Base-by-base conservation (phyloP, 2,797 vertebrate species). In the Buceros bicornis region DNA sequence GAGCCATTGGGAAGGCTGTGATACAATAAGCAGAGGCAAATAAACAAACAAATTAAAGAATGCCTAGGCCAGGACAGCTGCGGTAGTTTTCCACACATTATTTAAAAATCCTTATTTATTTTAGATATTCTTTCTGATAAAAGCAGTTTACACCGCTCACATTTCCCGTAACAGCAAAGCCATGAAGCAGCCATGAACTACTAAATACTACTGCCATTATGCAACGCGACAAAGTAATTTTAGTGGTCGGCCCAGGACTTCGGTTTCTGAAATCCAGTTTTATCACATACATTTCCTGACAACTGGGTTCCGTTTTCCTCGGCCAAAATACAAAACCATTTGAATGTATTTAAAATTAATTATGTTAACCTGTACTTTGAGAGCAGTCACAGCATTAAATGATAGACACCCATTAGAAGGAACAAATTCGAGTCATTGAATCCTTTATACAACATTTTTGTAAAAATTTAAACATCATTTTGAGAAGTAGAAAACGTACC, bases 321-420 rank as follows among this genome's bases (percentile, higher is more conserved):
- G 11, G 26, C 76, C 70, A 92, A 78, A 94, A 81, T 50, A 57
- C 2, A 65, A 25, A 83, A 43, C 57, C 69, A 40, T 79, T 70
- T 57, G 25, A 80, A 57, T 28, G 4, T 53, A 28, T 65, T 67
- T 42, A 61, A 57, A 94, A 79, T 87, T 84, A 70, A 58, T 86
- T 96, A 82, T 90, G 57, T 54, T 93, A 86, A 94, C 82, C 92
- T 87, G 71, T 88, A 82, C 83, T 77, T 85, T 89, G 69, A 73
- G 53, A 84, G 53, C 60, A 88, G 60, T 64, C 80, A 48, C 50
- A 31, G 76, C 80, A 76, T 95, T 61, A 96, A 77, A 82, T 81
- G 90, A 93, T 70, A 95, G 91, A 94, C 86, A 77, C 8, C 28
- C 94, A 97, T 97, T 88, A 97, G 64, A 84, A 94, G 29, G 72